Evolutionary conservation across 1,140 invertebrate genomes (phyloP), one percentile per base, ranked within the genome.

Genomic region (Plectrocnemia conspersa): DNA sequence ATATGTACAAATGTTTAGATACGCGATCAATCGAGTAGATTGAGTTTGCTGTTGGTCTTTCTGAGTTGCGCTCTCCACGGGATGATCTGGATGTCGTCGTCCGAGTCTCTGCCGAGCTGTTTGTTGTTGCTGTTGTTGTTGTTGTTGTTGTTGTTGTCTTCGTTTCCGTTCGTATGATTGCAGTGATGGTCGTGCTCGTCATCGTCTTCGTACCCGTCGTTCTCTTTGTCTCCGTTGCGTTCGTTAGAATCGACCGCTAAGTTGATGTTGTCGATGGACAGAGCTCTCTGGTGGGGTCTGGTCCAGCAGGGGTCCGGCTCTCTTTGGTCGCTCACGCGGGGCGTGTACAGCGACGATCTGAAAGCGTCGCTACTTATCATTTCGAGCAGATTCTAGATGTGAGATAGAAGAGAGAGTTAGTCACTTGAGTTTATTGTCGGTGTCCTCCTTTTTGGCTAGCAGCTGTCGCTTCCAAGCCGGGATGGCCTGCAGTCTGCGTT

Each of bases 401-500:
- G n/a, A n/a, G n/a, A n/a, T n/a, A n/a, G n/a, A n/a, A n/a, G n/a
- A 24, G 22, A 5, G 15, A 45, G 25, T 40, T 29, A 68, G 66
- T 65, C 68, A 86, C 85, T 81, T 85, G 58, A 84, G 74, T 70
- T 84, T 82, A 58, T 79, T 79, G 62, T 87, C 84, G 21, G 78
- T 80, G 64, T 86, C 83, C 64, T 92, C 88, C 64, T 90, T 85
- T 59, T 87, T 83, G 33, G 85, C 85, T 50, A 94, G 69, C 5
- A 97, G 71, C 64, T 94, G 91, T 41, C 91, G 77, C 68, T 95
- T 95, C 93, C 93, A 97, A 10, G 87, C 84, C 0, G 93, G 93
- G 62, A 97, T 90, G 16, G 90, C 79, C 44, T 88, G 85, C 25
- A 92, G 79, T 62, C 90, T 76, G 58, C 89, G 84, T 59, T 89